phyloP scores from a whole-genome alignment of 2,113 vertebrate genomes.

The Crotalus viridis region DNA sequence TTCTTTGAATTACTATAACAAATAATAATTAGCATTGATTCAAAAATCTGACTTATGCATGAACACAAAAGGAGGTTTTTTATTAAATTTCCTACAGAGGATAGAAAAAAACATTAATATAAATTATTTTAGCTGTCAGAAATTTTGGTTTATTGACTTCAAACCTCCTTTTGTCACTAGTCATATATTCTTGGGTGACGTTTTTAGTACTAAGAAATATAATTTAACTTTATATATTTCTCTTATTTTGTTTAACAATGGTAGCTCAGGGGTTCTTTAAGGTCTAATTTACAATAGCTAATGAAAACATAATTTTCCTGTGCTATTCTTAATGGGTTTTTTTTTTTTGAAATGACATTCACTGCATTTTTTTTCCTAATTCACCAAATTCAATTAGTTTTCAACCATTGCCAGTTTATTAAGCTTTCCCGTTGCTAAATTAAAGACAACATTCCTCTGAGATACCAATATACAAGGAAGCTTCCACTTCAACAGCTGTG shows the following conservation, averaged over 20 bases:
- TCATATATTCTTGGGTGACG: background rate
- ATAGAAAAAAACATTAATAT: background rate
- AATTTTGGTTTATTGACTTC: background rate
- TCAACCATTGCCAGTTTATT: constrained; percentile 42
- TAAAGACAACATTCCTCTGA: constrained; percentile 36
- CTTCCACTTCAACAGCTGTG: constrained; percentile 39
- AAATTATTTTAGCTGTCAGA: background rate
- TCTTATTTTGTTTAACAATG: constrained; percentile 16
- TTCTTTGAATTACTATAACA: background rate
- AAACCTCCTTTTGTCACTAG: fast-evolving
- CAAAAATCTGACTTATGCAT: background rate
- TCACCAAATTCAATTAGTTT: constrained; percentile 50
- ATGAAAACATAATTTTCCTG: constrained; percentile 37
- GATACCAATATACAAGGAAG: constrained; percentile 22
- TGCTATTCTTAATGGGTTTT: constrained; percentile 14
- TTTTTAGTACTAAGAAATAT: background rate
- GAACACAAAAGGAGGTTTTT: fast-evolving
- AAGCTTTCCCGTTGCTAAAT: constrained; percentile 43
- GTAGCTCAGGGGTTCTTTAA: constrained; percentile 17
- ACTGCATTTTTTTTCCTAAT: constrained; percentile 32
- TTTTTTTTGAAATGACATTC: background rate
- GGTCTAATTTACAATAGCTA: constrained; percentile 33
- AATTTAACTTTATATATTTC: constrained; percentile 26
- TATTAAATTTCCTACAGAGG: background rate
- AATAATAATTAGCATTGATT: background rate